Percentiles rank a stretch among this genome's conserved stretches.
phyloP scores from a whole-genome alignment of 2,797 vertebrate genomes.

The Lophotriccus pileatus region DNA sequence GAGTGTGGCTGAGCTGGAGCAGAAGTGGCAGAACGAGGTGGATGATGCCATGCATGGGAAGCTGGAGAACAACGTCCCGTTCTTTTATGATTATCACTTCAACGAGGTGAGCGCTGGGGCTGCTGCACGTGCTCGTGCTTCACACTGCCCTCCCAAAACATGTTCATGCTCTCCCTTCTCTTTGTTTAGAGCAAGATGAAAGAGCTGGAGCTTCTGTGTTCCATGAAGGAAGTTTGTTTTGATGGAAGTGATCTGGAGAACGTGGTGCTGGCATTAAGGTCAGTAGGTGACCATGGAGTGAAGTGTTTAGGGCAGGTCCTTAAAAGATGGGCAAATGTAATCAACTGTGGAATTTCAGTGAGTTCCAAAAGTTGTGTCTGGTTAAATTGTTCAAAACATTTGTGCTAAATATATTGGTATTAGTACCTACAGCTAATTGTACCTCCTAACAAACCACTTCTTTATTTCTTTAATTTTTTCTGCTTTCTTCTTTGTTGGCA shows the following conservation, averaged over 20 bases:
- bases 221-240: conserved; percentile 92
- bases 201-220: conserved; percentile 95
- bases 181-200: conserved; percentile 92
- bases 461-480: not conserved
- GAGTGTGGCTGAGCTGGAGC: conserved; percentile 97
- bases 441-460: not conserved
- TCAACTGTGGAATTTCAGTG: not conserved
- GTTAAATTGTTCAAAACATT: not conserved
- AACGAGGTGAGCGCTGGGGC: conserved; percentile 83
- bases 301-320: not conserved
- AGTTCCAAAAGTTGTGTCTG: not conserved
- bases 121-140: not conserved
- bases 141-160: not conserved
- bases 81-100: conserved; percentile 98
- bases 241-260: conserved; percentile 96
- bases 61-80: conserved; percentile 92
- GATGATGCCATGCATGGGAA: conserved; percentile 93
- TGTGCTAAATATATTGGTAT: not conserved
- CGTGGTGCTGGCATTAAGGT: conserved; percentile 91
- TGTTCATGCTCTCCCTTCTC: not conserved
- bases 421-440: not conserved
- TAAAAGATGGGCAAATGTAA: not conserved
- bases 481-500: not conserved
- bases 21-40: conserved; percentile 97
- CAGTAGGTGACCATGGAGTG: conserved; percentile 18